A percentile compares a stretch with the other conserved stretches of the same genome.
These are phyloP conservation scores for Hemaris fuciformis DNA, from an alignment of 2,888 invertebrate species.

Conservation along the genomic window DNA sequence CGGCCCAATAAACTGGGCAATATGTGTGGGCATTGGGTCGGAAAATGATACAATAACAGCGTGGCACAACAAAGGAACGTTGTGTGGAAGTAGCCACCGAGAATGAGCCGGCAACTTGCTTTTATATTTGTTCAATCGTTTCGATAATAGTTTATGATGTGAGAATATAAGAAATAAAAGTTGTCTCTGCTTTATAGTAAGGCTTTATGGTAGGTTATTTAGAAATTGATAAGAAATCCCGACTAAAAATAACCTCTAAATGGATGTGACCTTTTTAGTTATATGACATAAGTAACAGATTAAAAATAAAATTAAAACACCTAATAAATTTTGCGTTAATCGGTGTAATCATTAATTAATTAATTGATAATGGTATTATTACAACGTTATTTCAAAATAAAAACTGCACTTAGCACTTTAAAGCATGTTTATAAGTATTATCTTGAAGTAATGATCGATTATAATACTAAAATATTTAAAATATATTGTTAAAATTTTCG, in stretches of 20 bases:
- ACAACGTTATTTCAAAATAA: not conserved
- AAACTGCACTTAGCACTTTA: not conserved
- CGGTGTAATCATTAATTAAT: not conserved
- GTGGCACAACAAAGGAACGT: slow-evolving; percentile 20
- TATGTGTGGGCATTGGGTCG: slow-evolving; percentile 23
- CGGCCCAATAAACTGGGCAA: slow-evolving; percentile 13
- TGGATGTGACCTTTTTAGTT: not conserved
- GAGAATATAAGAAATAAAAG: not conserved
- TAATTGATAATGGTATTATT: not conserved
- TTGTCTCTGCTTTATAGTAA: not conserved
- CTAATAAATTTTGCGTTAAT: too few species aligned
- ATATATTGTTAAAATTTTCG: not conserved
- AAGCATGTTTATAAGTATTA: not conserved
- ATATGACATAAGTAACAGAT: too few species aligned
- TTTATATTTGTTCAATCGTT: slow-evolving; percentile 12
- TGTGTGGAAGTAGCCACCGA: slow-evolving; percentile 11
- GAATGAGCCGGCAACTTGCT: not conserved
- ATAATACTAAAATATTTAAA: not conserved
- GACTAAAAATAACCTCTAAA: not conserved
- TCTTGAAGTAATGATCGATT: not conserved
- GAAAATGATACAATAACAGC: slow-evolving; percentile 32
- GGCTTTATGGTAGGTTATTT: not conserved
- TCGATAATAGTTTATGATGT: not conserved
- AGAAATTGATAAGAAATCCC: not conserved
- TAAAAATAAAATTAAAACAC: not conserved